phyloP scores from a whole-genome alignment of 2,888 invertebrate species.

The Tachystola acroxantha region DNA sequence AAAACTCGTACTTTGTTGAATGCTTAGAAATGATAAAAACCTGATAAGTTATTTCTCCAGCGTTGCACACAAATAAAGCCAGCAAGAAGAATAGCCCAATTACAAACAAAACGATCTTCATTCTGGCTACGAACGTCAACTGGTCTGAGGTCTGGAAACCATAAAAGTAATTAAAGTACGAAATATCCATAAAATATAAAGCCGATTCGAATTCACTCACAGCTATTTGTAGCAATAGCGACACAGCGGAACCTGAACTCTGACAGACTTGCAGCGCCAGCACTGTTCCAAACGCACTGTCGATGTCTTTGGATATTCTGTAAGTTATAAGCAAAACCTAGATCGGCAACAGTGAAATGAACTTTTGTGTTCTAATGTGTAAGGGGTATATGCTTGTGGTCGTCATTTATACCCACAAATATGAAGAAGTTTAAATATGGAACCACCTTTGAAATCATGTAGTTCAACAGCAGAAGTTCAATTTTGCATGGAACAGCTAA shows the following conservation, averaged over 20 bases:
- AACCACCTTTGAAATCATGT: too few species aligned
- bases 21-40: too few species aligned
- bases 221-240: conserved; percentile 39
- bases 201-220: too few species aligned
- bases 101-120: conserved; percentile 59
- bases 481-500: too few species aligned
- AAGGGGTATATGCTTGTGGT: not conserved
- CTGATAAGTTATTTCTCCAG: conserved; percentile 71
- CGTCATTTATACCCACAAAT: not conserved
- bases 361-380: too few species aligned
- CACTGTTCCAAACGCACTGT: conserved; percentile 56
- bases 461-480: too few species aligned
- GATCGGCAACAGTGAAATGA: too few species aligned
- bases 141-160: conserved; percentile 55
- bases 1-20: too few species aligned
- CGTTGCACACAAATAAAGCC: conserved; percentile 61
- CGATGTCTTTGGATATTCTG: conserved; percentile 55
- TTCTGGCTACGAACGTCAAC: conserved; percentile 38
- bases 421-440: too few species aligned
- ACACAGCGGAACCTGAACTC: conserved; percentile 57
- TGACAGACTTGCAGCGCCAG: conserved; percentile 56
- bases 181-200: too few species aligned
- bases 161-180: too few species aligned
- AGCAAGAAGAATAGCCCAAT: conserved; percentile 53
- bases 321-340: too few species aligned